Evolutionary conservation across 1,140 invertebrate species (phyloP).

Genomic region (Paraescarpia echinospica): DNA sequence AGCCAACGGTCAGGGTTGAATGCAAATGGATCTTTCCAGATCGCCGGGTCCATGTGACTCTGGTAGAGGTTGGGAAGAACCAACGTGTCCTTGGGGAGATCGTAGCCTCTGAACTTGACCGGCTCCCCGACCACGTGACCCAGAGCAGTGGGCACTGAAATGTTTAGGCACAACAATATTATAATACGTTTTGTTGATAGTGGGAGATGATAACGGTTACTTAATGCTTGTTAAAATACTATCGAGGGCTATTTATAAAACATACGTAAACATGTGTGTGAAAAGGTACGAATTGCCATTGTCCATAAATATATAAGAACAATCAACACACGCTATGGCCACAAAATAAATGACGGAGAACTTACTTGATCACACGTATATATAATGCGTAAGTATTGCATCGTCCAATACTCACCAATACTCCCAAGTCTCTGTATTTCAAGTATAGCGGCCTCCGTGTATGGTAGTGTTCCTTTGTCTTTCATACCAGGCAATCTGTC

Average conservation of each 20-base stretch:
- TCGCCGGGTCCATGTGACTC: neutral
- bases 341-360: no score
- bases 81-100: neutral
- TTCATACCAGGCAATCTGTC: slow-evolving; percentile 74
- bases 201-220: no score
- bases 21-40: neutral
- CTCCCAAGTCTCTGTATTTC: slow-evolving; percentile 42
- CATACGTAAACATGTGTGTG: no score
- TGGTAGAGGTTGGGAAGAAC: slow-evolving; percentile 6
- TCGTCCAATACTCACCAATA: neutral
- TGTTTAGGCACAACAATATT: neutral
- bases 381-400: neutral
- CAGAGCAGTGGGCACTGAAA: neutral
- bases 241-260: no score
- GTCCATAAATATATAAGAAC: no score
- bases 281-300: no score
- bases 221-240: no score
- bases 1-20: slow-evolving; percentile 14
- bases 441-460: slow-evolving; percentile 40
- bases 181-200: no score
- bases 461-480: slow-evolving; percentile 62
- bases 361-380: neutral
- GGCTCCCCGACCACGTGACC: neutral
- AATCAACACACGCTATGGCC: no score
- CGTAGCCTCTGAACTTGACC: neutral